phyloP scores from a whole-genome alignment of 2,888 invertebrate genomes.

The Acleris literana region DNA sequence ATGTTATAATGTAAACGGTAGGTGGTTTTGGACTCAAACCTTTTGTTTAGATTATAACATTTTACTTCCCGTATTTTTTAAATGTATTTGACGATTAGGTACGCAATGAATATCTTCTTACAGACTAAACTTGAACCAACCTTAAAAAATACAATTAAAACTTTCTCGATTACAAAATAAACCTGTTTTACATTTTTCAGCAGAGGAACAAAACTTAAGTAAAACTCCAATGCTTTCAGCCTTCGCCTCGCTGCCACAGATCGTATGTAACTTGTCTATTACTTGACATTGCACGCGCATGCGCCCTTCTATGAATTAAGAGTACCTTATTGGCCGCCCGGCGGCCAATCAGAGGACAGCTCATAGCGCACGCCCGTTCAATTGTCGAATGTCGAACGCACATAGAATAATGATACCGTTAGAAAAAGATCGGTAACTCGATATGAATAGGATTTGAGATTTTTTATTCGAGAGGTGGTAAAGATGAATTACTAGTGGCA shows the following conservation, averaged over 20 bases:
- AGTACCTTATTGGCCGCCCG: conserved; percentile 55
- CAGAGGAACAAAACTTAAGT: no score
- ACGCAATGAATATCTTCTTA: no score
- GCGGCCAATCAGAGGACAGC: conserved; percentile 55
- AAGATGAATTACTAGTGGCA: background rate
- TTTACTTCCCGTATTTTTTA: background rate
- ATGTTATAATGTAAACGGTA: conserved; percentile 1
- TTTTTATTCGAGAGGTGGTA: background rate
- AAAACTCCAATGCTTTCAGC: no score
- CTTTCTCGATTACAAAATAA: no score
- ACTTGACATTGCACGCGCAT: conserved; percentile 53
- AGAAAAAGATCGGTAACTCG: conserved; percentile 19
- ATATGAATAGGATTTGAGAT: background rate
- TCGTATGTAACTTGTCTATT: conserved; percentile 23
- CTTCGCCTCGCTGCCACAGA: background rate
- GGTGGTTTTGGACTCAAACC: background rate
- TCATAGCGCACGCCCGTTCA: conserved; percentile 66
- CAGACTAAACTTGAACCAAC: no score
- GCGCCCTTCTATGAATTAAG: conserved; percentile 47
- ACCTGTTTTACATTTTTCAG: no score
- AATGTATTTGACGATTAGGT: no score
- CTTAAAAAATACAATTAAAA: no score
- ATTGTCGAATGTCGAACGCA: conserved; percentile 58
- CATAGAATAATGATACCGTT: conserved; percentile 46
- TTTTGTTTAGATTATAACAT: background rate